These are phyloP conservation scores for Babylonia areolata DNA, from an alignment of 1,140 invertebrate species.

Conservation along the genomic window DNA sequence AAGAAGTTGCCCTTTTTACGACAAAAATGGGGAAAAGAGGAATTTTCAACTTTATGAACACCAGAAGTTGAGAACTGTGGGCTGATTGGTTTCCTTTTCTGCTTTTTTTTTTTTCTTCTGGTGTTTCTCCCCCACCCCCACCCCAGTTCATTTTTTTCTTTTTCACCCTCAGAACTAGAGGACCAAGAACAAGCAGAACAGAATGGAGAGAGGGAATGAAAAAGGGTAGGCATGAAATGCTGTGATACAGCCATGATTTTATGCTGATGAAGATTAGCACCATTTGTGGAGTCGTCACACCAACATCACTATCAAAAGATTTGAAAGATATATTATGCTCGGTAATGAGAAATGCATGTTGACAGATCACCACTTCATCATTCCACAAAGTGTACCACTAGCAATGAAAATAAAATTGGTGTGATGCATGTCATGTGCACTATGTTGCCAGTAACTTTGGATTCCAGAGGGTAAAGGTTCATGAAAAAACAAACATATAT, in stretches of 20 bases:
- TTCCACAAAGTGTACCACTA: background rate
- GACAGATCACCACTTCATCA: background rate
- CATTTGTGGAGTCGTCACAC: conserved; percentile 4
- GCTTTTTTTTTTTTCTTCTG: too few species aligned
- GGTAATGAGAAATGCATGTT: background rate
- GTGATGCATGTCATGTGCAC: background rate
- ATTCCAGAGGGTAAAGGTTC: too few species aligned
- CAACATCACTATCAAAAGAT: background rate
- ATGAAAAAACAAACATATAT: background rate
- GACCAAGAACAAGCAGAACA: too few species aligned
- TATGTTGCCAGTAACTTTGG: background rate
- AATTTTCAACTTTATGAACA: too few species aligned
- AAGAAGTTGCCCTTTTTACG: too few species aligned
- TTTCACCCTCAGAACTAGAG: too few species aligned
- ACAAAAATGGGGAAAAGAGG: too few species aligned
- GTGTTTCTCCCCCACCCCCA: too few species aligned
- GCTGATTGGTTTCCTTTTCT: too few species aligned
- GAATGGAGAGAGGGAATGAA: background rate
- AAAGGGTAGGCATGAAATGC: background rate
- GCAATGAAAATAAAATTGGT: background rate
- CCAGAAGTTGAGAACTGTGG: too few species aligned
- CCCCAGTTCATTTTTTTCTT: too few species aligned
- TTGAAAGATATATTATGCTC: conserved; percentile 16
- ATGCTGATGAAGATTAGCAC: conserved; percentile 34
- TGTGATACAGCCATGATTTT: conserved; percentile 12